Evolutionary conservation across 1,140 invertebrate species (phyloP).

Genomic region (Drosophila quadrilineata): DNA sequence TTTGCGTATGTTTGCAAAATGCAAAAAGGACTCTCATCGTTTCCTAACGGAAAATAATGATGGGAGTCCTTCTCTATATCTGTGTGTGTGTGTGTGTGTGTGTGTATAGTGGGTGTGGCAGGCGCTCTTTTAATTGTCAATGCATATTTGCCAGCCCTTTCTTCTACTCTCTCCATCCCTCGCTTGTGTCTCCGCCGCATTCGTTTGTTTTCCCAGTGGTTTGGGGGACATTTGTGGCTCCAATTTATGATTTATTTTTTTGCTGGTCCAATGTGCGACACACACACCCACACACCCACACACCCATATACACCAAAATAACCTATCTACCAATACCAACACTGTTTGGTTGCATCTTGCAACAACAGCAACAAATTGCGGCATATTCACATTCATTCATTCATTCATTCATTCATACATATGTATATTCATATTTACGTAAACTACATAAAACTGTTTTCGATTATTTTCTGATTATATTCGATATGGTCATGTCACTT

Average conservation of each 20-base stretch:
- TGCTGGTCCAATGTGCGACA: conserved; percentile 35
- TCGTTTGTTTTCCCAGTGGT: conserved; percentile 50
- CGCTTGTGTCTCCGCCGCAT: conserved; percentile 1
- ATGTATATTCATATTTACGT: conserved; percentile 4
- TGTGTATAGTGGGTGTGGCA: conserved; percentile 4
- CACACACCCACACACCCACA: too few species aligned
- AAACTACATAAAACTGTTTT: conserved; percentile 8
- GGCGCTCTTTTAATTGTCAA: conserved; percentile 66
- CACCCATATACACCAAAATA: too few species aligned
- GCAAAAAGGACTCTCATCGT: conserved; percentile 52
- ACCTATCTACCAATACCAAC: too few species aligned
- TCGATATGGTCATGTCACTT: conserved; percentile 3
- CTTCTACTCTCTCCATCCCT: background rate
- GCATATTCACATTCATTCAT: conserved; percentile 1
- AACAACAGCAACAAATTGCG: background rate
- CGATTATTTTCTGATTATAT: conserved; percentile 11
- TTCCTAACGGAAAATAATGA: conserved; percentile 71
- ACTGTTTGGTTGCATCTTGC: too few species aligned
- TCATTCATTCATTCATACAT: background rate
- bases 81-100: background rate
- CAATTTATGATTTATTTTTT: conserved; percentile 75
- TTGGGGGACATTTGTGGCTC: conserved; percentile 49
- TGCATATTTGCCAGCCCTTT: conserved; percentile 49
- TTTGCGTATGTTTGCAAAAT: conserved; percentile 53
- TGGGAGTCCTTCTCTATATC: conserved; percentile 16